These are phyloP conservation scores for Cyphomyrus plagiostoma DNA, from an alignment of 2,113 vertebrate genomes.

Conservation along the genomic window DNA sequence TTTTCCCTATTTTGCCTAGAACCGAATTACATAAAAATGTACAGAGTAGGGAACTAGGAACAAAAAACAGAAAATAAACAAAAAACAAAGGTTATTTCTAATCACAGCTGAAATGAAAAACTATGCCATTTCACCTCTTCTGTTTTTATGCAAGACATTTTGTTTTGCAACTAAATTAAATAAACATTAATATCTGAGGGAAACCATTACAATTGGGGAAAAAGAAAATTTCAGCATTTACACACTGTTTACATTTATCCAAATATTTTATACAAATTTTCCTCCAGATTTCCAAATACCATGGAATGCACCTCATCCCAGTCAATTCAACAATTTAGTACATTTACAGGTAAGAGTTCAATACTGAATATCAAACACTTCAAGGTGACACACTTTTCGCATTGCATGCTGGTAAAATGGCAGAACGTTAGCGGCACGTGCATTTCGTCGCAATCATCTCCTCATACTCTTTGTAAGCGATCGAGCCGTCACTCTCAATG, in stretches of 20 bases:
- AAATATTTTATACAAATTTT: conserved; percentile 41
- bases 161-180: conserved; percentile 8
- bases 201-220: conserved; percentile 24
- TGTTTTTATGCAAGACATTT: conserved; percentile 19
- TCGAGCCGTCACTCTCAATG: conserved; percentile 80
- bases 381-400: not conserved
- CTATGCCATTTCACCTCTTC: not conserved
- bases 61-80: conserved; percentile 43
- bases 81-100: conserved; percentile 35
- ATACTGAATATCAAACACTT: not conserved
- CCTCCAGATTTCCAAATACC: conserved; percentile 41
- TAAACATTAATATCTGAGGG: conserved; percentile 23
- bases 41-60: conserved; percentile 48
- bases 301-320: conserved; percentile 17
- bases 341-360: conserved; percentile 1
- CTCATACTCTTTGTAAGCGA: conserved; percentile 84
- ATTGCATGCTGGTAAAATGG: conserved; percentile 13
- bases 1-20: conserved; percentile 51
- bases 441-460: conserved; percentile 91
- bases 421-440: conserved; percentile 74
- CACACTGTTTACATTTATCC: conserved; percentile 36
- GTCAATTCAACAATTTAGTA: conserved; percentile 14
- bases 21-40: conserved; percentile 57
- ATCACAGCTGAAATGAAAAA: conserved; percentile 12
- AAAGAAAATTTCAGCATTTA: conserved; percentile 35